These are phyloP conservation scores for Pseudoips prasinana DNA, from an alignment of 2,888 invertebrate genomes.

Conservation along the genomic window DNA sequence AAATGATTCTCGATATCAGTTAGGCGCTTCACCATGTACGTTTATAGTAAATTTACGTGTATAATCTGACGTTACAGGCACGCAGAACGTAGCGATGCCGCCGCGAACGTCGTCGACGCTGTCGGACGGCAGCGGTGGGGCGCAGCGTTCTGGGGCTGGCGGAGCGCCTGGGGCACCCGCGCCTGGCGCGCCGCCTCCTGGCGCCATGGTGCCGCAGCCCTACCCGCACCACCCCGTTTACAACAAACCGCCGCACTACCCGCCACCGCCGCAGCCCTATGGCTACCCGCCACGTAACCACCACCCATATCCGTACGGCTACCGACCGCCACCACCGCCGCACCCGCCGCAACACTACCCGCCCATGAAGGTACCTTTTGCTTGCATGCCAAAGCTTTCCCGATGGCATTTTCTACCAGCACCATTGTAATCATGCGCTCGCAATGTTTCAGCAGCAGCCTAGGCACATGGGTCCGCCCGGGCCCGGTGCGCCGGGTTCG, in stretches of 20 bases:
- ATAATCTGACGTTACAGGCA: conserved; percentile 80
- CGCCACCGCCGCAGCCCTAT: conserved; percentile 73
- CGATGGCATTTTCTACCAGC: neutral
- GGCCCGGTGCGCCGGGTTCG: conserved; percentile 65
- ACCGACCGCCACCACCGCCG: conserved; percentile 67
- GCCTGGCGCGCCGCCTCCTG: conserved; percentile 62
- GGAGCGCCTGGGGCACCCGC: conserved; percentile 51
- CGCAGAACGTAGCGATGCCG: conserved; percentile 97
- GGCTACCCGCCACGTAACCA: conserved; percentile 73
- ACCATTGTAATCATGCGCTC: conserved; percentile 1
- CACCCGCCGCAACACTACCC: conserved; percentile 73
- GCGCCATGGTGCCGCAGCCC: conserved; percentile 67
- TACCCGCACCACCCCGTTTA: conserved; percentile 66
- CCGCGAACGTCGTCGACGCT: conserved; percentile 94
- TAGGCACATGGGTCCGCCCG: conserved; percentile 82
- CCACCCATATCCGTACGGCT: conserved; percentile 75
- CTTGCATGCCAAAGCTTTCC: neutral
- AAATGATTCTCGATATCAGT: too few relatives aligned
- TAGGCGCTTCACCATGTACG: too few relatives aligned
- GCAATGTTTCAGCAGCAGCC: conserved; percentile 69
- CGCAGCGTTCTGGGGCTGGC: conserved; percentile 52
- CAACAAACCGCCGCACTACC: conserved; percentile 74
- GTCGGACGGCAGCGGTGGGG: conserved; percentile 78
- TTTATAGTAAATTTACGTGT: too few relatives aligned
- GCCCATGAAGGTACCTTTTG: conserved; percentile 63